Evolutionary conservation across 2,888 invertebrate genomes (phyloP).

Genomic region (Alsophila aescularia): DNA sequence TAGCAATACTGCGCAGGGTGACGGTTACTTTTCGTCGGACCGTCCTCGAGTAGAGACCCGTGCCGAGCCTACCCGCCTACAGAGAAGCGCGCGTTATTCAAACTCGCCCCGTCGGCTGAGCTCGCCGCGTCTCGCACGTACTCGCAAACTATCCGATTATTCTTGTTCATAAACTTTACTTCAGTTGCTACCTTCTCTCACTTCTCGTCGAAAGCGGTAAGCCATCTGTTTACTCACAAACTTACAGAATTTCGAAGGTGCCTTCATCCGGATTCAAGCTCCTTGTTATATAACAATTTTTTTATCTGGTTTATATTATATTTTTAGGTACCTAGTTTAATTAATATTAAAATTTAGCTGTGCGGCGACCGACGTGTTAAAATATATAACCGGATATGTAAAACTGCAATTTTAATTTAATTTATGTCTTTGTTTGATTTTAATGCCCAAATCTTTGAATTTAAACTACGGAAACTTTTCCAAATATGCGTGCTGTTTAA

Average conservation of each 20-base stretch:
- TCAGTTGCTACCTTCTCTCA: slow-evolving; percentile 43
- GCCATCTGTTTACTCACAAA: slow-evolving; percentile 53
- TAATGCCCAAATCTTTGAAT: neutral
- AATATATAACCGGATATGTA: neutral
- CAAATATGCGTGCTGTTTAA: neutral
- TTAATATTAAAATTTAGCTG: slow-evolving; percentile 9
- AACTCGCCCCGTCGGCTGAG: slow-evolving; percentile 39
- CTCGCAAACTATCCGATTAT: slow-evolving; percentile 29
- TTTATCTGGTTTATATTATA: slow-evolving; percentile 14
- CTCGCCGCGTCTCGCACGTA: slow-evolving; percentile 39
- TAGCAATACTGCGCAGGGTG: slow-evolving; percentile 21
- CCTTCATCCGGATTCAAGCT: slow-evolving; percentile 46
- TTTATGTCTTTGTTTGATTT: neutral
- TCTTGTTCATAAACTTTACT: slow-evolving; percentile 47
- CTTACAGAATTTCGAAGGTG: slow-evolving; percentile 31
- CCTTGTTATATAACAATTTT: slow-evolving; percentile 62
- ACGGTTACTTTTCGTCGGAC: slow-evolving; percentile 30
- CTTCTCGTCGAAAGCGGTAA: slow-evolving; percentile 65
- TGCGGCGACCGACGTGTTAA: slow-evolving; percentile 3
- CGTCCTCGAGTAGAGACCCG: slow-evolving; percentile 30
- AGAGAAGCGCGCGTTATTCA: slow-evolving; percentile 38
- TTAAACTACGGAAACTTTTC: neutral
- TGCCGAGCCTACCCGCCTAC: slow-evolving; percentile 3
- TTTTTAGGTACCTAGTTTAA: slow-evolving; percentile 27
- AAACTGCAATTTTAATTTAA: neutral